phyloP scores from a whole-genome alignment of 2,888 invertebrate genomes.

The Noctuana brunneofusca region DNA sequence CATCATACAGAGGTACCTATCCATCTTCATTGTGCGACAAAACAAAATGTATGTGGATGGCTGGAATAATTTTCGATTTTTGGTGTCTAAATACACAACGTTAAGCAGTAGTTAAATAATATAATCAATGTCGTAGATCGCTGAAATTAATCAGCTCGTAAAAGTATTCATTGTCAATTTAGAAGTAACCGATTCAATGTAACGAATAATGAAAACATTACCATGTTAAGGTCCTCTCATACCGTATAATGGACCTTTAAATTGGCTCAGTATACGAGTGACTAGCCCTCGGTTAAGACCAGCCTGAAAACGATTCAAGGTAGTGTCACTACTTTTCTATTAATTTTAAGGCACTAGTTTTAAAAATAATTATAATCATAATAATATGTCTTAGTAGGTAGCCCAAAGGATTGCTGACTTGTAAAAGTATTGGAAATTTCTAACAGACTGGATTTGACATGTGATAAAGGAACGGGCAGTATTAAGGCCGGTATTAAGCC shows the following conservation, averaged over 20 bases:
- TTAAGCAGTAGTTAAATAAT: neutral
- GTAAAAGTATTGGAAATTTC: conserved; percentile 30
- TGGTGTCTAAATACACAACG: neutral
- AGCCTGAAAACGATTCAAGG: neutral
- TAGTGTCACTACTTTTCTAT: conserved; percentile 20
- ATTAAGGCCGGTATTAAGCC: conserved; percentile 59
- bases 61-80: too few species aligned
- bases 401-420: conserved; percentile 40
- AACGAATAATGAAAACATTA: neutral
- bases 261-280: neutral
- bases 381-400: conserved; percentile 5
- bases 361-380: conserved; percentile 27
- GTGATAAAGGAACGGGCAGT: conserved; percentile 53
- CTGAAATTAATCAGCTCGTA: neutral
- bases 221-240: too few species aligned
- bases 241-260: neutral
- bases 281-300: neutral
- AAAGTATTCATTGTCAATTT: neutral
- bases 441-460: conserved; percentile 42
- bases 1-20: neutral
- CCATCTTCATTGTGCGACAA: neutral
- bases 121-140: neutral
- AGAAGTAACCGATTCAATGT: neutral
- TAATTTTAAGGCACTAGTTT: conserved; percentile 41
- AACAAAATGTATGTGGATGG: too few species aligned